phyloP scores from a whole-genome alignment of 1,140 invertebrate genomes.

The Papilio helenus region DNA sequence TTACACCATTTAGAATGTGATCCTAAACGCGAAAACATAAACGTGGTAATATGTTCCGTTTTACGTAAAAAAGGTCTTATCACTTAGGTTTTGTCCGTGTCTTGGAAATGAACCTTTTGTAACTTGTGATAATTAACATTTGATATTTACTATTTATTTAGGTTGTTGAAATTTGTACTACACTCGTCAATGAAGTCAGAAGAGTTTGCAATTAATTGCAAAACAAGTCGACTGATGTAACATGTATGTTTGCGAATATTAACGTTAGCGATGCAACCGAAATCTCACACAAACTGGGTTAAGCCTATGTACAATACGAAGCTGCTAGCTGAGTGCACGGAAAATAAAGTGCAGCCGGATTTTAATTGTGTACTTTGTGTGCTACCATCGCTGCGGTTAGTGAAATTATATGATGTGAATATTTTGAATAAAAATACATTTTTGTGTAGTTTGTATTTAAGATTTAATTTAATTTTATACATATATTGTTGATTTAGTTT shows the following conservation, averaged over 20 bases:
- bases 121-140: background rate
- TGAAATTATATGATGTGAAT: background rate
- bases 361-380: constrained; percentile 9
- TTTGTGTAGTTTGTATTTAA: background rate
- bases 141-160: background rate
- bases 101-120: too few species aligned
- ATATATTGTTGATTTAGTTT: too few species aligned
- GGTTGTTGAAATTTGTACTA: background rate
- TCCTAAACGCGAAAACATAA: too few species aligned
- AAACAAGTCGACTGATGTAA: constrained; percentile 21
- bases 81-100: too few species aligned
- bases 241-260: background rate
- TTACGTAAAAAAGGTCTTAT: too few species aligned
- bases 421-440: background rate
- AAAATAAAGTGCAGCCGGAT: background rate
- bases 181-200: background rate
- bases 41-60: too few species aligned
- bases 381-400: background rate
- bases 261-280: constrained; percentile 26
- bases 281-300: constrained; percentile 27
- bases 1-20: background rate
- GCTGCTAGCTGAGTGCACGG: background rate
- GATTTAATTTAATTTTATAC: too few species aligned
- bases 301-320: constrained; percentile 30
- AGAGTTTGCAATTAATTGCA: constrained; percentile 24